Conservation (phyloP, 2,888 invertebrate species). For the Mythimna pallens region DNA sequence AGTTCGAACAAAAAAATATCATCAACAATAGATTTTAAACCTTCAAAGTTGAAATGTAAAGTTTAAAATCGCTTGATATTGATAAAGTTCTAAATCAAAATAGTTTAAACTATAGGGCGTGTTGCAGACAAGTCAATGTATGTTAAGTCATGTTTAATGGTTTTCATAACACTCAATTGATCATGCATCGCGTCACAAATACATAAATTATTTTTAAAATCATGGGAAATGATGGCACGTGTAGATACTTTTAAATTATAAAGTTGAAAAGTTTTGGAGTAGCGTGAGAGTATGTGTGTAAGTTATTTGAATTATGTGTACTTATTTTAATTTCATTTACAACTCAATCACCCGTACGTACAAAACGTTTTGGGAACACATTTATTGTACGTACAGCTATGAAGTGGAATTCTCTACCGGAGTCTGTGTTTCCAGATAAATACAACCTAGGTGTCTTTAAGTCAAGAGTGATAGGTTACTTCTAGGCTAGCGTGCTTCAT, state of each 20-base stretch:
- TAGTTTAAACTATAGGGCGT: conserved; percentile 86
- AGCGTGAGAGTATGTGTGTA: conserved; percentile 41
- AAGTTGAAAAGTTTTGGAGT: conserved; percentile 35
- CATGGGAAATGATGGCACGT: conserved; percentile 78
- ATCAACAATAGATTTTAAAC: conserved; percentile 46
- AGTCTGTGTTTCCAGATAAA: too few relatives aligned
- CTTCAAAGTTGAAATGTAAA: conserved; percentile 30
- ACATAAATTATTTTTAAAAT: conserved; percentile 77
- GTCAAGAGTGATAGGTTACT: too few relatives aligned
- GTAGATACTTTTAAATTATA: conserved; percentile 75
- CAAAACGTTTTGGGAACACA: too few relatives aligned
- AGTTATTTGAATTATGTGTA: background rate
- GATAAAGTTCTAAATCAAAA: conserved; percentile 75
- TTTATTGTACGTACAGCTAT: too few relatives aligned
- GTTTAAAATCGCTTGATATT: conserved; percentile 31
- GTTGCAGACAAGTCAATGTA: conserved; percentile 76
- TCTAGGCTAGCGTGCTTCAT: too few relatives aligned
- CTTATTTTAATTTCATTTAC: conserved; percentile 25
- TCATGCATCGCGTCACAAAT: conserved; percentile 82
- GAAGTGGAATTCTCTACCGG: too few relatives aligned
- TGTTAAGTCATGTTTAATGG: conserved; percentile 86
- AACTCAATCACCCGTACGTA: background rate
- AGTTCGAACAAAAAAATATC: conserved; percentile 66
- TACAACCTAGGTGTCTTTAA: too few relatives aligned
- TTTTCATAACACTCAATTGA: conserved; percentile 89